Conservation (phyloP, 1,140 invertebrate genomes). For the Nasonia longicornis region DNA sequence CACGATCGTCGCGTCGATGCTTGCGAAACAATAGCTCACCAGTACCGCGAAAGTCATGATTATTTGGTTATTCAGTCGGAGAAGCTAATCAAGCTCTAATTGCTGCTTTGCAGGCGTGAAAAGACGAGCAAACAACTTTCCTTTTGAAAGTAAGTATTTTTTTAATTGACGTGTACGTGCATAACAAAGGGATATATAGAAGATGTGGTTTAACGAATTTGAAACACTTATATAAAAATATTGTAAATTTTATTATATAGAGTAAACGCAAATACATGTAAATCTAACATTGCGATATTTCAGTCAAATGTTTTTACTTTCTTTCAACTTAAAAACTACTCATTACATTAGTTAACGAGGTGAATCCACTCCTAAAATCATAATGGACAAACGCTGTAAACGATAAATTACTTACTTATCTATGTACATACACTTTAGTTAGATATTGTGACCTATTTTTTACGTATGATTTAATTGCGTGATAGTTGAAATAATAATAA, state of each 20-base stretch:
- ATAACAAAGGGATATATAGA: background rate
- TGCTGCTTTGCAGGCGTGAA: background rate
- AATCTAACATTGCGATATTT: slow-evolving; percentile 30
- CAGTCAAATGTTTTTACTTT: slow-evolving; percentile 12
- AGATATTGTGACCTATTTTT: too few relatives aligned
- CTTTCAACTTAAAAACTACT: background rate
- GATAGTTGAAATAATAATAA: background rate
- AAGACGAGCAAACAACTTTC: background rate
- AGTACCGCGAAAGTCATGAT: too few relatives aligned
- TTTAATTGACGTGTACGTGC: background rate
- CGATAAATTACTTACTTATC: background rate
- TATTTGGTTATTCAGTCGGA: background rate
- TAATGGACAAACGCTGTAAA: background rate
- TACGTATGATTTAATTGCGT: background rate
- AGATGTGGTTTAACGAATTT: background rate
- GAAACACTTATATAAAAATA: slow-evolving; percentile 30
- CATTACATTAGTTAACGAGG: background rate
- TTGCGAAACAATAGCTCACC: background rate
- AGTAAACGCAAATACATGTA: slow-evolving; percentile 31
- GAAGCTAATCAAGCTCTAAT: background rate
- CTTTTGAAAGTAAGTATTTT: background rate
- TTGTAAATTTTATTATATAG: slow-evolving; percentile 29
- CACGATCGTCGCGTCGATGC: background rate
- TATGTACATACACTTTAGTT: background rate
- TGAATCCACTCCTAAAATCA: background rate